Base-by-base conservation (phyloP, 2,797 vertebrate genomes). In the Hapalemur alaotrensis region DNA sequence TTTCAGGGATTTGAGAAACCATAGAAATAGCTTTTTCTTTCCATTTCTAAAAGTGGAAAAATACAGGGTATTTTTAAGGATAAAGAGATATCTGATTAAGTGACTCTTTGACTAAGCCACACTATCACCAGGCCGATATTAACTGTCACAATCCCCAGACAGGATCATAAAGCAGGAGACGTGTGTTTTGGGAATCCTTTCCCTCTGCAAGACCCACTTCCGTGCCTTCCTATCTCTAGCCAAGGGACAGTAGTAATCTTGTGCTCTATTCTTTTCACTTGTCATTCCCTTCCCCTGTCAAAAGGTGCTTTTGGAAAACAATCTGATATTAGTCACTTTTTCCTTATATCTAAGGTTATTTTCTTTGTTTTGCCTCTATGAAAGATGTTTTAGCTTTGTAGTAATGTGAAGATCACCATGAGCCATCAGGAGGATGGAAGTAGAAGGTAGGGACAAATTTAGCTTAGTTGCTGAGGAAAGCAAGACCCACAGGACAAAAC, bases 11-110 rank as follows among this genome's bases (percentile, higher is more conserved):
- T 95, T 80, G 63, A 95, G 38, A 78, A 95, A 87, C 32, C 81
- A 93, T 35, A 97, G 43, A 95, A 96, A 75, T 73, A 87, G 41
- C 10, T 65, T 84, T 92, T 87, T 73, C 65, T 96, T 95, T 91
- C 35, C 46, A 83, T 79, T 95, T 89, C 65, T 52, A 61, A 90
- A 96, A 52, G 52, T 93, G 17, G 57, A 67, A 41, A 96, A 91
- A 85, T 50, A 32, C 32, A 89, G 15, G 32, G 15, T 54, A 78
- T 93, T 92, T 97, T 95, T 93, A 88, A 96, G 57, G 48, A 73
- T 90, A 88, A 84, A 63, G 69, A 89, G 46, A 89, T 84, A 95
- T 72, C 50, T 95, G 20, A 82, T 95, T 80, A 89, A 86, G 30
- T n/a, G 28, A 35, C 12, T 96, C 30, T 65, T 95, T 87, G 35